Evolutionary conservation across 2,888 invertebrate genomes (phyloP).

Genomic region (Phaedon cochleariae): DNA sequence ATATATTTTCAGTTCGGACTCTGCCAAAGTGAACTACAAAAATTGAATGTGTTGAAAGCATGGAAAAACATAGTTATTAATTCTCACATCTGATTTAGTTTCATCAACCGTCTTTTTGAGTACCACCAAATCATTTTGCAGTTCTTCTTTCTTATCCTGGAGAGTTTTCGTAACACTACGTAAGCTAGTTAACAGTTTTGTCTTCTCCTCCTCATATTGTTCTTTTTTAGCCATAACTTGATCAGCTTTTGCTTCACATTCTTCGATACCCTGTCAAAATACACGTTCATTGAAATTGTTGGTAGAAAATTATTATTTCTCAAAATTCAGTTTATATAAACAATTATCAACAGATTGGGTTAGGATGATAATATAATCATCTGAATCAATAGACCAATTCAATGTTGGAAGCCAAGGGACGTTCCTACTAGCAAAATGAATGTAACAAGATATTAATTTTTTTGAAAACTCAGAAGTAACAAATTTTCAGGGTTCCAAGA

Average conservation of each 20-base stretch:
- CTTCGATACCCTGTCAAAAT: slow-evolving; percentile 48
- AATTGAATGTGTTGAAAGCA: slow-evolving; percentile 15
- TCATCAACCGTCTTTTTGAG: slow-evolving; percentile 76
- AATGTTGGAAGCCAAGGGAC: no score
- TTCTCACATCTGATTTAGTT: slow-evolving; percentile 68
- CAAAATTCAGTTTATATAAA: no score
- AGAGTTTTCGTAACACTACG: slow-evolving; percentile 73
- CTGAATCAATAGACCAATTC: no score
- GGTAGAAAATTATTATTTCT: no score
- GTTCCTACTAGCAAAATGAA: no score
- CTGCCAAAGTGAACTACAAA: slow-evolving; percentile 66
- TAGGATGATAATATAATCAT: no score
- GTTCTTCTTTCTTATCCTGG: slow-evolving; percentile 74
- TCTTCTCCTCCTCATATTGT: slow-evolving; percentile 66
- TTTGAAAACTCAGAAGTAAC: no score
- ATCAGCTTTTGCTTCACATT: slow-evolving; percentile 67
- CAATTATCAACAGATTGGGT: no score
- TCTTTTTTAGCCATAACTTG: slow-evolving; percentile 68
- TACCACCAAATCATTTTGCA: slow-evolving; percentile 74
- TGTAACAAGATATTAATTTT: no score
- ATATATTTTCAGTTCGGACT: slow-evolving; percentile 83
- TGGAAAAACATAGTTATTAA: not conserved
- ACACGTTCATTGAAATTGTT: no score
- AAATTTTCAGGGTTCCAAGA: no score
- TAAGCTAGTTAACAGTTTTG: slow-evolving; percentile 70